Evolutionary conservation across 2,888 invertebrate species (phyloP).

Genomic region (Vannuccia rotundouncinata): DNA sequence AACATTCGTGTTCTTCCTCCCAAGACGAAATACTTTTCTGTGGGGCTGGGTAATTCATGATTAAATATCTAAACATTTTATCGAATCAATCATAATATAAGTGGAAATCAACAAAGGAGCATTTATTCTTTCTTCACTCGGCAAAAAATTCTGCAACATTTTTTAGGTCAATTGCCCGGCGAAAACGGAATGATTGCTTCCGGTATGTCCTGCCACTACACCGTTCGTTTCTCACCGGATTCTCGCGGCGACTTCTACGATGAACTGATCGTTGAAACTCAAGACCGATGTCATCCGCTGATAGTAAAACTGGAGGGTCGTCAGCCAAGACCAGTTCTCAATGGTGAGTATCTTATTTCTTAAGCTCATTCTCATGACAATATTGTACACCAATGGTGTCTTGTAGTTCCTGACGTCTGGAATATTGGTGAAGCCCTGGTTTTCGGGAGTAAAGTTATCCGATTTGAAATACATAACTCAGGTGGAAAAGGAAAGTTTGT

Average conservation of each 20-base stretch:
- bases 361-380: not conserved
- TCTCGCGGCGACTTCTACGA: conserved; percentile 53
- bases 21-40: conserved; percentile 50
- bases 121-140: not conserved
- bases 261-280: conserved; percentile 51
- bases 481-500: conserved; percentile 55
- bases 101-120: not conserved
- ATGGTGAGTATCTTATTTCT: conserved; percentile 44
- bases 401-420: conserved; percentile 49
- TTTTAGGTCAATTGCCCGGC: conserved; percentile 54
- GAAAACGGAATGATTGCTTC: conserved; percentile 55
- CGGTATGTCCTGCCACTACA: conserved; percentile 55
- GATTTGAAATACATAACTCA: conserved; percentile 49
- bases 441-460: conserved; percentile 49
- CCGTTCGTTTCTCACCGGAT: conserved; percentile 54
- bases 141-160: not conserved
- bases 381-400: not conserved
- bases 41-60: conserved; percentile 49
- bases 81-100: too few species aligned
- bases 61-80: not conserved
- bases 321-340: conserved; percentile 50
- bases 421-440: conserved; percentile 54
- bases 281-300: conserved; percentile 46
- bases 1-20: conserved; percentile 53
- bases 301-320: conserved; percentile 48